A percentile compares a stretch with the other conserved stretches of the same genome.
These are phyloP conservation scores for Xenopus borealis DNA, from an alignment of 2,113 vertebrate species.

Conservation along the genomic window DNA sequence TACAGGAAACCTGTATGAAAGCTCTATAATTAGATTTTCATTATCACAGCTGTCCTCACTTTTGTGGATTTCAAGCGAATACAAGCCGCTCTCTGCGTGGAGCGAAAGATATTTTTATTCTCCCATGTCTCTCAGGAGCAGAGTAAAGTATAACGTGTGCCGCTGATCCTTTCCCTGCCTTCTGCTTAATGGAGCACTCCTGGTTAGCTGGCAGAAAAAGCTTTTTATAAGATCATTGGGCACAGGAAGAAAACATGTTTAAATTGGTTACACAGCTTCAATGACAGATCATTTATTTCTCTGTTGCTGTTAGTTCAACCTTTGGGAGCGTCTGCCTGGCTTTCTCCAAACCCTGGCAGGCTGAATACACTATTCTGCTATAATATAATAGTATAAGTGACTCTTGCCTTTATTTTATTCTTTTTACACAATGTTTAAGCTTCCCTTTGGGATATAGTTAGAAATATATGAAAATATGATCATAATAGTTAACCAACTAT, in stretches of 20 bases:
- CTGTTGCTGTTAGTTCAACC: constrained; percentile 18
- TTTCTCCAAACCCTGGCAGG: constrained; percentile 7
- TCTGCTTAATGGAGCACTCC: constrained; percentile 8
- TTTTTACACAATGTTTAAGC: too few relatives aligned
- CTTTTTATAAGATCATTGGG: constrained; percentile 21
- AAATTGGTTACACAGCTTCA: constrained; percentile 8
- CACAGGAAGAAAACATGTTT: constrained; percentile 10
- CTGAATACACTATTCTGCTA: too few relatives aligned
- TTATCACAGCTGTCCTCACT: constrained; percentile 30
- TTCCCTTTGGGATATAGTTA: too few relatives aligned
- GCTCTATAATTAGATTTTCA: constrained; percentile 27
- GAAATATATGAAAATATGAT: too few relatives aligned
- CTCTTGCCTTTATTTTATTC: too few relatives aligned
- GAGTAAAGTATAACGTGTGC: neutral
- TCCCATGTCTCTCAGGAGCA: neutral
- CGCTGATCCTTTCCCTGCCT: neutral
- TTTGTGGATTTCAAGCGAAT: constrained; percentile 3
- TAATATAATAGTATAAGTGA: too few relatives aligned
- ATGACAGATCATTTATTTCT: constrained; percentile 23
- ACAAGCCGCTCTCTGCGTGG: neutral
- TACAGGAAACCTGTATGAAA: neutral
- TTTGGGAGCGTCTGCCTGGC: constrained; percentile 30
- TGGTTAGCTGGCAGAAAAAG: neutral
- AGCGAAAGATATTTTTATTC: neutral
- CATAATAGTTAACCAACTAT: too few relatives aligned